Evolutionary conservation across 2,888 invertebrate genomes (phyloP), one percentile per base, ranked within the genome.

Genomic region (Dasysyrphus tricinctus): DNA sequence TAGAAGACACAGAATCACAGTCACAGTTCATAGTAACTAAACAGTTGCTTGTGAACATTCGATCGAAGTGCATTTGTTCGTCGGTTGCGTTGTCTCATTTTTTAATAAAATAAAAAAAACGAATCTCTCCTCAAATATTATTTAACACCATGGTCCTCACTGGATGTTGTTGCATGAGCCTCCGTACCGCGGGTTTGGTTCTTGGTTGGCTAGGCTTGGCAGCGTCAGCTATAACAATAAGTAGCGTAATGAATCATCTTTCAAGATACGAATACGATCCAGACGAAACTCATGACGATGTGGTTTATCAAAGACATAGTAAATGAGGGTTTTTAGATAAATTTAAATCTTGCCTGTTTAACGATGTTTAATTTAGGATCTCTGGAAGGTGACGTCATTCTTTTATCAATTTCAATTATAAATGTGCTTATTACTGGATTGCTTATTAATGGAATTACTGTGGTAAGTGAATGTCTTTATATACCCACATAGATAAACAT

Each of bases 81-180:
- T 59, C 37, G 32, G n/a, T 29, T 16, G n/a, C n/a, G n/a, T n/a
- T 1, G 0, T n/a, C 9, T 16, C 5, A 8, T 16, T 11, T 12
- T 12, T 56, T 3, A 32, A 16, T 37, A 5, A 19, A 37, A 12
- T 37, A 37, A 12, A 8, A 34, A 56, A 4, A 5, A 42, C 12
- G 5, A 11, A 59, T 19, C 8, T 56, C 5, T 16, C 6, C 12
- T 6, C 12, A 51, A 11, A 49, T 19, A 8, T n/a, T 0, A 32
- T 32, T 32, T 5, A 56, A 9, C 16, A 37, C n/a, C 29, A 65
- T 67, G 67, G 14, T 7, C 7, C 19, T 67, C 4, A 49, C 19
- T 11, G 49, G 49, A 67, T 67, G 49, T 8, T 67, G 67, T 37
- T 49, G 49, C 49, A 67, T 67, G 67, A 67, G 37, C 8, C 49